Evolutionary conservation across 2,113 vertebrate genomes (phyloP).

Genomic region (Cyanistes caeruleus): DNA sequence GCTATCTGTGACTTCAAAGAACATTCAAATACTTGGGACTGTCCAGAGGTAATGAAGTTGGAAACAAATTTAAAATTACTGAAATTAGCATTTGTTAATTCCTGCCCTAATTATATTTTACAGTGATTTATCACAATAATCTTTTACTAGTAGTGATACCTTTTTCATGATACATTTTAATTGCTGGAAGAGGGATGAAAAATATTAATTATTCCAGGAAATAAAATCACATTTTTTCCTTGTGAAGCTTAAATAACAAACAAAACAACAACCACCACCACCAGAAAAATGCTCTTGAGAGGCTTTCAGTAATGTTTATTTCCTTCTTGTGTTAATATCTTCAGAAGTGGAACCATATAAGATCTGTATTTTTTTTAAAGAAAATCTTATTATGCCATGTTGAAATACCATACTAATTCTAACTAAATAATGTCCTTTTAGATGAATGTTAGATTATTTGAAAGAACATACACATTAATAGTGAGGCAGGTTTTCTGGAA

Average conservation of each 20-base stretch:
- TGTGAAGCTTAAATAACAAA: not conserved
- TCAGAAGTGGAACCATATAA: not conserved
- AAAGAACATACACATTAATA: not conserved
- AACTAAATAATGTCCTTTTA: not conserved
- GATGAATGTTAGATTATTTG: not conserved
- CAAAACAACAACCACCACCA: not conserved
- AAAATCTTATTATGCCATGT: not conserved
- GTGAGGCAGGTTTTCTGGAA: not conserved
- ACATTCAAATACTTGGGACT: constrained; percentile 81
- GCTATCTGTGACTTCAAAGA: constrained; percentile 87
- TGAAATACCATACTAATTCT: not conserved
- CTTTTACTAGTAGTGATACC: not conserved
- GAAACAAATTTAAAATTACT: not conserved
- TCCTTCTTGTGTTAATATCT: not conserved
- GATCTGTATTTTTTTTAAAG: not conserved
- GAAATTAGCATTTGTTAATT: not conserved
- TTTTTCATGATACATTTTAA: not conserved
- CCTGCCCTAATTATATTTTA: not conserved
- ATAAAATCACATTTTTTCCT: not conserved
- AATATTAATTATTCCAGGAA: not conserved
- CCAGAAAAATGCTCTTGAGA: not conserved
- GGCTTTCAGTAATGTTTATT: not conserved
- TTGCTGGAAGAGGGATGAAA: not conserved
- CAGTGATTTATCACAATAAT: not conserved
- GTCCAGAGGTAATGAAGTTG: constrained; percentile 79